These are phyloP conservation scores for Micromesistius poutassou DNA, from an alignment of 2,797 vertebrate species.

Conservation along the genomic window DNA sequence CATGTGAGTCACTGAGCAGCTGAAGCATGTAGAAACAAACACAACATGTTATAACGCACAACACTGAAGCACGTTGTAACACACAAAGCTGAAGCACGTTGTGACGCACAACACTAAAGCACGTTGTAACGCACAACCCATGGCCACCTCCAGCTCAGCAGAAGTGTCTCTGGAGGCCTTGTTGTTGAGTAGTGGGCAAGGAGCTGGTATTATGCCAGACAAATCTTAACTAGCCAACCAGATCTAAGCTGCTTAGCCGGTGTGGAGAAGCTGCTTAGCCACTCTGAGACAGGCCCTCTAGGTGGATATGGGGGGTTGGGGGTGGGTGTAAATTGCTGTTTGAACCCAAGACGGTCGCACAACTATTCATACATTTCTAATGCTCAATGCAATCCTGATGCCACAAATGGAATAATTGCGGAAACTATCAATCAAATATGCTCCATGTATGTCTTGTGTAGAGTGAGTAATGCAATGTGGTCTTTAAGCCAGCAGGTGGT, in stretches of 20 bases:
- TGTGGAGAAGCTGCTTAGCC: background rate
- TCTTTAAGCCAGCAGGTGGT: background rate
- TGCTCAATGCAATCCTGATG: background rate
- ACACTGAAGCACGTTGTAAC: too few species aligned
- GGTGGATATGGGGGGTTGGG: background rate
- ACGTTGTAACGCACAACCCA: too few species aligned
- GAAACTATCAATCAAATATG: background rate
- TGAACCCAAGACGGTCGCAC: background rate
- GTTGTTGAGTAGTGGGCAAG: background rate
- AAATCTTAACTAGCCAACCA: background rate
- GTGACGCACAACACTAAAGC: too few species aligned
- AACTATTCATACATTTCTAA: background rate
- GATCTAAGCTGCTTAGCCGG: background rate
- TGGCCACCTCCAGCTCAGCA: too few species aligned
- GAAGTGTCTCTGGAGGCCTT: too few species aligned
- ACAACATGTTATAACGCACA: too few species aligned
- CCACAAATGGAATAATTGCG: background rate
- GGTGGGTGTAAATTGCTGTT: background rate
- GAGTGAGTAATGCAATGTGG: background rate
- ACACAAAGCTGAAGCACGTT: too few species aligned
- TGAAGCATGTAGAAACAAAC: too few species aligned
- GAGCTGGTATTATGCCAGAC: background rate
- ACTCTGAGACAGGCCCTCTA: background rate
- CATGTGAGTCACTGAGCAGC: constrained; percentile 76
- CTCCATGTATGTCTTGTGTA: background rate